A percentile compares a stretch with the other conserved stretches of the same genome.
Conservation (phyloP, 2,113 vertebrate species). For the Rhinogobius similis region DNA sequence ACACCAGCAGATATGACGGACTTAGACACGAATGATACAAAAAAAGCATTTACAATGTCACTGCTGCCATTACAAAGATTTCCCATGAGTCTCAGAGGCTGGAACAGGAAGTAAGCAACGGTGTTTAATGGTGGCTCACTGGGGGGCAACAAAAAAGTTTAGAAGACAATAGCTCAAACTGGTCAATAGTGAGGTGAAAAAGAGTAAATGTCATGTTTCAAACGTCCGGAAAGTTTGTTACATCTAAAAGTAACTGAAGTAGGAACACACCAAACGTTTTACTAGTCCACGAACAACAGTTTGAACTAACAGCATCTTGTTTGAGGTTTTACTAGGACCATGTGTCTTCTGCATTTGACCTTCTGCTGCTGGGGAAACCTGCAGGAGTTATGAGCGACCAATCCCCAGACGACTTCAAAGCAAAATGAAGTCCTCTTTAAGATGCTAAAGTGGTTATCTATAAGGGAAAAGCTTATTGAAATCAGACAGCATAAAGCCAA, state of each 20-base stretch:
- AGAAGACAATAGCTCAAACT: conserved; percentile 6
- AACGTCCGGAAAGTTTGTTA: neutral
- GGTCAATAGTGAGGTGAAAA: neutral
- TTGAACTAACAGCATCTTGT: too few relatives aligned
- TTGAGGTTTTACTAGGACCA: too few relatives aligned
- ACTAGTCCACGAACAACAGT: too few relatives aligned
- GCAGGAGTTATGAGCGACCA: too few relatives aligned
- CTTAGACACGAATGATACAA: conserved; percentile 38
- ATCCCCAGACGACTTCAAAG: too few relatives aligned
- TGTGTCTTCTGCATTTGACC: neutral
- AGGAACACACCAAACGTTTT: neutral
- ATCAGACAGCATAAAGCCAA: too few relatives aligned
- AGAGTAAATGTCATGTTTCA: neutral
- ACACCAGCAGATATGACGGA: conserved; percentile 58
- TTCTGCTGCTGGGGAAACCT: too few relatives aligned
- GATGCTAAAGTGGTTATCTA: too few relatives aligned
- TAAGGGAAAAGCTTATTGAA: too few relatives aligned
- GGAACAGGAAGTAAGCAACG: conserved; percentile 15
- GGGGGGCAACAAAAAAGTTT: neutral
- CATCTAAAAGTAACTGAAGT: neutral
- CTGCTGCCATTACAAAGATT: conserved; percentile 40
- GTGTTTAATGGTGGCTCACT: conserved; percentile 25
- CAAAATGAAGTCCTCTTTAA: too few relatives aligned
- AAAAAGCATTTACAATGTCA: conserved; percentile 46
- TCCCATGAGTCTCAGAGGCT: conserved; percentile 33